Evolutionary conservation across 2,888 invertebrate species (phyloP), one percentile per base, ranked within the genome.

Genomic region (Campopleginae sp.): DNA sequence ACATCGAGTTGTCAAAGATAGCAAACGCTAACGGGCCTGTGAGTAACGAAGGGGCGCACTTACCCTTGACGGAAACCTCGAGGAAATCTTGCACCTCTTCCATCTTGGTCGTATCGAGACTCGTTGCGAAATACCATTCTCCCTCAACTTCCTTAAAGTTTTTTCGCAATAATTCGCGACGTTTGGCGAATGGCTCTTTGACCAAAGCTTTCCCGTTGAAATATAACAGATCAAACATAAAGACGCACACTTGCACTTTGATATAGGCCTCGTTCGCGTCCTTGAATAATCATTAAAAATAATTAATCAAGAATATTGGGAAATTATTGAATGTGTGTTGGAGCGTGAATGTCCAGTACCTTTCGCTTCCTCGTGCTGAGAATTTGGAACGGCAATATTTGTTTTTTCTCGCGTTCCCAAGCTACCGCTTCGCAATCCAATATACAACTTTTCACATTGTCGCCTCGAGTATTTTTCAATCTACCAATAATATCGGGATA

Each of bases 381-480:
- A 12, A 99, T 95, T 95, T 99, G 99, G 95, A 99, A 99, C 1
- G 99, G 99, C 87, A 99, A 95, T 90, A 99, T 99, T 92, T 97
- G 97, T 91, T 98, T 96, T 54, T 96, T 96, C 88, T 96, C 97
- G 1, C 94, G 94, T 94, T 99, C 99, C 97, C 98, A 99, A 0
- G 99, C 99, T 1, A 99, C 99, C 5, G 98, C 98, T 94, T 99
- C 99, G 87, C 98, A 97, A 94, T 99, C 99, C 82, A 99, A 94
- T 90, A 99, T 97, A 93, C 98, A 99, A 46, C 97, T 97, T 66
- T 94, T 94, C 0, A 98, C 97, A 27, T 91, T 88, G 23, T 91
- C 90, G 80, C 94, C 94, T 87, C 95, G 94, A 72, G 96, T 95
- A 33, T 94, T 91, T 31, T 95, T 94, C 89, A 98, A 95, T 66